Evolutionary conservation across 2,113 vertebrate genomes (phyloP).

Genomic region (Mirza zaza): DNA sequence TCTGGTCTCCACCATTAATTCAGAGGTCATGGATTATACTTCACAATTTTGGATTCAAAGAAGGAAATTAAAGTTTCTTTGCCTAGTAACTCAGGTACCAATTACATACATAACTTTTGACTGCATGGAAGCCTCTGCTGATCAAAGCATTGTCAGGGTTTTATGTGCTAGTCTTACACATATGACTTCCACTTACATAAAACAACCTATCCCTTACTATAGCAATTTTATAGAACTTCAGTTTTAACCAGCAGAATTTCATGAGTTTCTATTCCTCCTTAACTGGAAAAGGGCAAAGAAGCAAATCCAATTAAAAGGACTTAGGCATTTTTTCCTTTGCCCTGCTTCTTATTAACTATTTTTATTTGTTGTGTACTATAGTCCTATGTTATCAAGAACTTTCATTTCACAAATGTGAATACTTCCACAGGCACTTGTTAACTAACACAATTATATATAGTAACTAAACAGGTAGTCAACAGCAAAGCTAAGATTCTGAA

Average conservation of each 20-base stretch:
- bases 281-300: background rate
- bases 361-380: background rate
- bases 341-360: background rate
- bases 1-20: conserved; percentile 2
- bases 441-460: background rate
- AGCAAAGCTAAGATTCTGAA: background rate
- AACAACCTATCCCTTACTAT: background rate
- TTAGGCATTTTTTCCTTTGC: background rate
- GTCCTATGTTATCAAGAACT: background rate
- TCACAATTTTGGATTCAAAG: background rate
- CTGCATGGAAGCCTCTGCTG: background rate
- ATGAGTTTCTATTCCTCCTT: background rate
- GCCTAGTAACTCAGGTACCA: background rate
- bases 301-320: background rate
- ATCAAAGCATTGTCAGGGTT: background rate
- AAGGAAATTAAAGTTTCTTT: background rate
- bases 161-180: background rate
- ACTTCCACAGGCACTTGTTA: background rate
- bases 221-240: background rate
- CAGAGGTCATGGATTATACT: background rate
- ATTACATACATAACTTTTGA: background rate
- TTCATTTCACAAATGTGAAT: background rate
- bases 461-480: background rate
- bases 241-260: background rate
- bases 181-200: background rate